A percentile compares a stretch with the other conserved stretches of the same genome.
These are phyloP conservation scores for Phymorhynchus buccinoides DNA, from an alignment of 1,140 invertebrate species.

Conservation along the genomic window DNA sequence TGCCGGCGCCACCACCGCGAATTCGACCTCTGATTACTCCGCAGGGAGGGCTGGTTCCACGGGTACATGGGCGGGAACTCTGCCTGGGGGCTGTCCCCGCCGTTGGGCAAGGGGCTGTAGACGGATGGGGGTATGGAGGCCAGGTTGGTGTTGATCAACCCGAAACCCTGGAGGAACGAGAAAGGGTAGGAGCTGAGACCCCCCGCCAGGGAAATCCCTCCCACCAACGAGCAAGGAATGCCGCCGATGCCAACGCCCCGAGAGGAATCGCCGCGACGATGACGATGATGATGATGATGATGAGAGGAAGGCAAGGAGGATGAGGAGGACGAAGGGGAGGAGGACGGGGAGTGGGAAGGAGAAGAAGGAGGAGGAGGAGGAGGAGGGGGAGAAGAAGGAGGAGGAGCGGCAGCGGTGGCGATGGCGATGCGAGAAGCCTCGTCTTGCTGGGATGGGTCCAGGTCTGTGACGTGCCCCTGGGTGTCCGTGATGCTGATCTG, in stretches of 20 bases:
- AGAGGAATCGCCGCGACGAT: too few relatives aligned
- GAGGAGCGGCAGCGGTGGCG: slow-evolving; percentile 30
- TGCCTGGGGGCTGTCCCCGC: not conserved
- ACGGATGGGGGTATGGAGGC: slow-evolving; percentile 51
- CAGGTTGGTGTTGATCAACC: slow-evolving; percentile 55
- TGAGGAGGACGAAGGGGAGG: not conserved
- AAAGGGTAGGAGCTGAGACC: slow-evolving; percentile 35
- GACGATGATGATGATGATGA: too few relatives aligned
- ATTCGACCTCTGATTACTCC: not conserved
- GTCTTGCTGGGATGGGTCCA: slow-evolving; percentile 81
- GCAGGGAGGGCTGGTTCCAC: not conserved
- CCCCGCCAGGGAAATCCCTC: slow-evolving; percentile 7
- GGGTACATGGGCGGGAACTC: not conserved
- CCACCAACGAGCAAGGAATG: not conserved
- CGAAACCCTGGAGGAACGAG: slow-evolving; percentile 40
- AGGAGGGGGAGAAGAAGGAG: slow-evolving; percentile 32
- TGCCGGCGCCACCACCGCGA: slow-evolving; percentile 37
- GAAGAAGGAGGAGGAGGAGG: slow-evolving; percentile 31
- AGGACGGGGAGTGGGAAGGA: slow-evolving; percentile 22
- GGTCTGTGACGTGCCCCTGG: slow-evolving; percentile 81
- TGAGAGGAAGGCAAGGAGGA: slow-evolving; percentile 7
- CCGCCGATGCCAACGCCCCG: not conserved
- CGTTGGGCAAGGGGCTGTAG: not conserved
- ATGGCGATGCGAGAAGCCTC: too few relatives aligned
- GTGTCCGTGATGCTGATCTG: slow-evolving; percentile 92